Conservation (phyloP, 2,113 vertebrate genomes). For the Entelurus aequoreus region DNA sequence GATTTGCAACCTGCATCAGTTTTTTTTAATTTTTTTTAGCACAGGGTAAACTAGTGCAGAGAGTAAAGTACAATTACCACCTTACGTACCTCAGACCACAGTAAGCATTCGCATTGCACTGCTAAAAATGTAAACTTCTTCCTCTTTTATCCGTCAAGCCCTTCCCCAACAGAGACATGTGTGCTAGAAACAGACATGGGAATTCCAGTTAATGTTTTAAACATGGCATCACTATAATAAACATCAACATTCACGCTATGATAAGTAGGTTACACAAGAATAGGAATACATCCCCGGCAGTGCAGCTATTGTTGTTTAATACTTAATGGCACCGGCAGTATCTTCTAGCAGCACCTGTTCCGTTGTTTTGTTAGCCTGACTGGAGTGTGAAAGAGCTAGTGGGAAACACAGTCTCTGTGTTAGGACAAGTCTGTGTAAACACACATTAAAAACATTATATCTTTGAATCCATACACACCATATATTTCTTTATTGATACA, state of each 20-base stretch:
- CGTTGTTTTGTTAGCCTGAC: conserved; percentile 66
- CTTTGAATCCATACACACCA: background rate
- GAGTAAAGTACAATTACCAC: conserved; percentile 11
- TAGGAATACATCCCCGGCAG: conserved; percentile 56
- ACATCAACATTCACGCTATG: conserved; percentile 55
- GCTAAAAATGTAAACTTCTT: conserved; percentile 9
- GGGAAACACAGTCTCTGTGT: conserved; percentile 44
- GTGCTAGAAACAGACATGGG: conserved; percentile 25
- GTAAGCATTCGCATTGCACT: background rate
- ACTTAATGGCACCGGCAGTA: conserved; percentile 68
- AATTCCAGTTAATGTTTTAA: conserved; percentile 55
- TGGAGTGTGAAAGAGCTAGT: conserved; percentile 63
- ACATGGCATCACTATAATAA: conserved; percentile 52
- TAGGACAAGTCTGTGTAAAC: conserved; percentile 57
- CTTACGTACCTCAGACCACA: conserved; percentile 10
- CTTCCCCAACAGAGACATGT: conserved; percentile 12
- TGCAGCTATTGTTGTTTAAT: conserved; percentile 64
- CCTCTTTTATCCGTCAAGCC: conserved; percentile 10
- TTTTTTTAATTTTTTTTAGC: background rate
- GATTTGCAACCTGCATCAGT: conserved; percentile 6
- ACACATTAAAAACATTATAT: conserved; percentile 42
- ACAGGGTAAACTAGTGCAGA: conserved; percentile 7
- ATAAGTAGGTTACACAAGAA: conserved; percentile 67
- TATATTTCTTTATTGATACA: background rate
- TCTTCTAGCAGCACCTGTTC: conserved; percentile 69